A percentile compares a stretch with the other conserved stretches of the same genome.
Conservation (phyloP, 1,140 invertebrate species). For the Pemphigus obesinymphae region DNA sequence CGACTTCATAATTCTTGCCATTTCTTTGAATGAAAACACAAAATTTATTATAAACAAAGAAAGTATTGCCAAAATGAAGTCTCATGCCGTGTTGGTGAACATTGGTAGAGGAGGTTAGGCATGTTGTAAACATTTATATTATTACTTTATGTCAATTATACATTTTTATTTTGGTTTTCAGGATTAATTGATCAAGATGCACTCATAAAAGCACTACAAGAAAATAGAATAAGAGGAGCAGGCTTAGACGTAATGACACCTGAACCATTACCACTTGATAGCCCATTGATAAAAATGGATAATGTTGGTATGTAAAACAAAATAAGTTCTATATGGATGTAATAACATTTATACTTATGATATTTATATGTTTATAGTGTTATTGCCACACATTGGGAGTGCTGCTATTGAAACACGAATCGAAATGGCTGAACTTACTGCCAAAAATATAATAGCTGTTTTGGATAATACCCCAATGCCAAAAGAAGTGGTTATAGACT, state of each 20-base stretch:
- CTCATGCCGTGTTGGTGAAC: conserved; percentile 78
- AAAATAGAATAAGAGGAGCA: conserved; percentile 70
- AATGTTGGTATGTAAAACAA: conserved; percentile 64
- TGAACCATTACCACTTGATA: conserved; percentile 79
- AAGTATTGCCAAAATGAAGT: conserved; percentile 79
- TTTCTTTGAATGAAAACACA: conserved; percentile 69
- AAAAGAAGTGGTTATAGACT: conserved; percentile 29
- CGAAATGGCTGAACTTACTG: conserved; percentile 72
- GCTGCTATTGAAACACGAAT: conserved; percentile 71
- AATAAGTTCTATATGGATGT: neutral
- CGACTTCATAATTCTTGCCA: conserved; percentile 76
- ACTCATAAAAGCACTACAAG: conserved; percentile 68
- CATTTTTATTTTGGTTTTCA: conserved; percentile 21
- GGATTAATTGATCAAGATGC: conserved; percentile 61
- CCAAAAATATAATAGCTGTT: conserved; percentile 73
- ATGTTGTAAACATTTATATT: neutral
- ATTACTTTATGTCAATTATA: neutral
- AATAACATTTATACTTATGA: neutral
- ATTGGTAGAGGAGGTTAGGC: conserved; percentile 64
- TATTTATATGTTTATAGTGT: conserved; percentile 35
- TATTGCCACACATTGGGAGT: conserved; percentile 76
- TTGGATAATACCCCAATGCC: conserved; percentile 65
- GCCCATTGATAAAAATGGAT: conserved; percentile 68
- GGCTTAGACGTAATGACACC: conserved; percentile 90
- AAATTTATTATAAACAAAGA: conserved; percentile 67